Conservation (phyloP, 2,888 invertebrate species). For the Apocheima hispidaria region DNA sequence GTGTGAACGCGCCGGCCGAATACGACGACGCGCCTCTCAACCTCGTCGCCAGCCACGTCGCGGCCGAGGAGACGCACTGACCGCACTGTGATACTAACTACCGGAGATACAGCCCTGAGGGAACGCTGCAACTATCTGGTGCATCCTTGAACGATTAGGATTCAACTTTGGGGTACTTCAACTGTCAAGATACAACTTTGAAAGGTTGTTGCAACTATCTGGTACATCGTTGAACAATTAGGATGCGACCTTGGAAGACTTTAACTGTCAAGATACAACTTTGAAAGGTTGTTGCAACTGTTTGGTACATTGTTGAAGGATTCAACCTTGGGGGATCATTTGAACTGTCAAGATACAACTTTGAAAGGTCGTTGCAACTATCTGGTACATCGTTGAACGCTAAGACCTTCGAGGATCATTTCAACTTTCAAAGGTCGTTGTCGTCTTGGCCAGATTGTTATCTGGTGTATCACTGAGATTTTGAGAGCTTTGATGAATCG, state of each 20-base stretch:
- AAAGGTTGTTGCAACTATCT: not conserved
- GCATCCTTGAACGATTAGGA: not conserved
- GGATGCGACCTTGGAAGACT: not conserved
- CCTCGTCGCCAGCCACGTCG: conserved; percentile 89
- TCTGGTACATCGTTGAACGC: not conserved
- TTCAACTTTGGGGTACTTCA: conserved; percentile 4
- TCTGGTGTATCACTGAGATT: not conserved
- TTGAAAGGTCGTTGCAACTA: not conserved
- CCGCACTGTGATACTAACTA: conserved; percentile 57
- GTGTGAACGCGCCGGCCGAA: conserved; percentile 73
- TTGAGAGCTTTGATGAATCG: not conserved
- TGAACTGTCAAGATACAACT: not conserved
- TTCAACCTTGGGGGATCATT: not conserved
- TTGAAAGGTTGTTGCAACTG: not conserved
- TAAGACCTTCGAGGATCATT: too few species aligned
- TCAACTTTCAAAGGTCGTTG: not conserved
- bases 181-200: not conserved
- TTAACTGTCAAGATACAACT: not conserved
- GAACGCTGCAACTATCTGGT: not conserved
- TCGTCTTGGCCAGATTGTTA: not conserved
- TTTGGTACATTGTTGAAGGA: not conserved
- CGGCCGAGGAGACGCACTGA: conserved; percentile 87
- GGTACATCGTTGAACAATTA: not conserved
- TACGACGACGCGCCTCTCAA: conserved; percentile 89
- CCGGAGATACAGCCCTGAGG: conserved; percentile 16